These are phyloP conservation scores for Xanthia icteritia DNA, from an alignment of 2,888 invertebrate species.

Conservation along the genomic window DNA sequence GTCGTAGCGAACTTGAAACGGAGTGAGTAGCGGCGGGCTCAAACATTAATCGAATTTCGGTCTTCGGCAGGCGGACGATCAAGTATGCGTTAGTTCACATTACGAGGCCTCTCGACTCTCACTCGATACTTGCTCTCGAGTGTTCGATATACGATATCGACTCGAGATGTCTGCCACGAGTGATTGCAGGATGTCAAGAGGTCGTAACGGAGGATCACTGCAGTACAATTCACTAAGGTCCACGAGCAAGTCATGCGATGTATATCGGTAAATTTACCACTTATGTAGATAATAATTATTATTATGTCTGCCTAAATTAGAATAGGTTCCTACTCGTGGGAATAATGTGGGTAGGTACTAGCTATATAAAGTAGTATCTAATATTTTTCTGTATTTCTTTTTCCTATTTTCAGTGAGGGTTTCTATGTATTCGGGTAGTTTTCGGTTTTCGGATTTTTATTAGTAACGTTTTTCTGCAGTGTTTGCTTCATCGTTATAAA, in stretches of 20 bases:
- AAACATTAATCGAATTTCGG: slow-evolving; percentile 88
- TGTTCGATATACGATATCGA: slow-evolving; percentile 83
- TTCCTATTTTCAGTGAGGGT: not conserved
- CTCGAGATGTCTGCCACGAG: slow-evolving; percentile 83
- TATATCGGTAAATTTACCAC: not conserved
- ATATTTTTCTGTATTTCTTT: not conserved
- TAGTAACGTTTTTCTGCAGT: no score
- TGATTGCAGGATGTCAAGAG: slow-evolving; percentile 83
- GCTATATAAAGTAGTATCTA: not conserved
- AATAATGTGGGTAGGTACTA: not conserved
- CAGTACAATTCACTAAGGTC: slow-evolving; percentile 68
- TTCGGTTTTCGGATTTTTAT: not conserved
- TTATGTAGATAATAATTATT: not conserved
- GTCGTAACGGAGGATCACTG: slow-evolving; percentile 72
- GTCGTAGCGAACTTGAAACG: slow-evolving; percentile 79
- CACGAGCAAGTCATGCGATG: slow-evolving; percentile 47
- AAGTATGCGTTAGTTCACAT: slow-evolving; percentile 86
- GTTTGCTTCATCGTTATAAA: not conserved
- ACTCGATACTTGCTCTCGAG: slow-evolving; percentile 82
- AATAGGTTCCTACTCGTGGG: not conserved
- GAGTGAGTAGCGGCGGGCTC: slow-evolving; percentile 79
- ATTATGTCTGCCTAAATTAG: not conserved
- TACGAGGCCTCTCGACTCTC: slow-evolving; percentile 82
- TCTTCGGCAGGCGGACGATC: slow-evolving; percentile 81
- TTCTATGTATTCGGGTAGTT: not conserved